A percentile compares a stretch with the other conserved stretches of the same genome.
phyloP scores from a whole-genome alignment of 2,888 invertebrate species.

The Pseudococcus longispinus region DNA sequence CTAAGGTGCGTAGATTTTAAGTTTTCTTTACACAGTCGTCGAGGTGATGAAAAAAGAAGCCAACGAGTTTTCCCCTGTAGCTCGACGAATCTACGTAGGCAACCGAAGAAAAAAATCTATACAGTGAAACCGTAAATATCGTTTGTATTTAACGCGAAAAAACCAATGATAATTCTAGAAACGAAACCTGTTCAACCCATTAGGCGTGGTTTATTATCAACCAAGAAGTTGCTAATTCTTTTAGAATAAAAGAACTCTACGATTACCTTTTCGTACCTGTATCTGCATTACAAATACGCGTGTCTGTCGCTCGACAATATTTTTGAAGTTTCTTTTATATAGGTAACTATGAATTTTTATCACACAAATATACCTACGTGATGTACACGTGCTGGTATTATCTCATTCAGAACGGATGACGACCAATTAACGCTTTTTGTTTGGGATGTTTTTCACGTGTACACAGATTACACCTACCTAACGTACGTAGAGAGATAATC shows the following conservation, averaged over 20 bases:
- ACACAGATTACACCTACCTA: neutral
- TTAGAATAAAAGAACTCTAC: neutral
- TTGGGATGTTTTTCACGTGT: neutral
- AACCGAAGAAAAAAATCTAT: neutral
- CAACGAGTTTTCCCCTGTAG: neutral
- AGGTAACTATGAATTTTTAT: neutral
- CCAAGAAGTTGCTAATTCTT: slow-evolving; percentile 39
- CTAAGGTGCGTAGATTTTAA: neutral
- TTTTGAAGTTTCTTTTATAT: neutral
- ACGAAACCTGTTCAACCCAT: slow-evolving; percentile 49
- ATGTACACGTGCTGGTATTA: neutral
- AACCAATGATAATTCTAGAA: slow-evolving; percentile 41
- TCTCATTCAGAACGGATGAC: neutral
- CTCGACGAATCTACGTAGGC: neutral
- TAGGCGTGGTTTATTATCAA: slow-evolving; percentile 47
- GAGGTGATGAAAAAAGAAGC: neutral
- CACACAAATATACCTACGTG: neutral
- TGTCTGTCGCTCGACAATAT: slow-evolving; percentile 13
- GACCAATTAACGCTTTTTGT: slow-evolving; percentile 6
- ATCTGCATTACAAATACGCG: neutral
- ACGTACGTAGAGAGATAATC: neutral
- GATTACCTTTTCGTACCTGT: neutral
- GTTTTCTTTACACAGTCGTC: neutral
- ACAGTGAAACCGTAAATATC: neutral
- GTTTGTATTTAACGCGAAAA: slow-evolving; percentile 14